Evolutionary conservation across 1,140 invertebrate species (phyloP), one percentile per base, ranked within the genome.

Genomic region (Leptonema lineaticorne): DNA sequence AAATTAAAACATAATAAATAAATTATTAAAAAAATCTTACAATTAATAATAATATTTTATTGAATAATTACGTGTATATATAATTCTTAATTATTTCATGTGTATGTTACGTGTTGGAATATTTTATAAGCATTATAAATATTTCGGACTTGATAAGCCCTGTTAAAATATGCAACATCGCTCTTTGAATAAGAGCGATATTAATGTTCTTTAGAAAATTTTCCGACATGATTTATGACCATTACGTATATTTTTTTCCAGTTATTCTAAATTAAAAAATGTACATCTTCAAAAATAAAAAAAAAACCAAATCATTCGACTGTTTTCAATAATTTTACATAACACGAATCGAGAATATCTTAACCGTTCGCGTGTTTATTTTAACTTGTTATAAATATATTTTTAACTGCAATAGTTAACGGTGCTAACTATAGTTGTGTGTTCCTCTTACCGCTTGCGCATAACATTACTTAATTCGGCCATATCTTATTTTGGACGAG

Each of bases 391-490:
- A 16, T 53, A 37, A n/a, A n/a, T 37, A n/a, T 6, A 48, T 57
- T 6, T 27, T 26, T 11, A 14, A 62, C 58, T 26, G 22, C 2
- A 30, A 22, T 22, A 6, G 58, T 62, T 27, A 45, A 30, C 7
- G 62, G 11, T 28, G 18, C 62, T 64, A 64, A 64, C 62, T 64
- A 64, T 64, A 64, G 62, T 64, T 45, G 50, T 45, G 62, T 50
- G 24, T 46, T 48, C 50, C 50, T 53, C 50, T 53, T 26, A 53
- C 50, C 28, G 45, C 45, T 18, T 26, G 29, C 62, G 27, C 62
- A 48, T 64, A 64, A 64, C 62, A 64, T 64, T 64, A 64, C 62
- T 64, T 50, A 64, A 64, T 64, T 64, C 46, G 62, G 62, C 24
- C 46, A 64, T 64, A 50, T 64, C 62, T 64, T 64, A 64, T 64